A percentile compares a stretch with the other conserved stretches of the same genome.
phyloP scores from a whole-genome alignment of 1,140 invertebrate genomes.

The Cephus cinctus region DNA sequence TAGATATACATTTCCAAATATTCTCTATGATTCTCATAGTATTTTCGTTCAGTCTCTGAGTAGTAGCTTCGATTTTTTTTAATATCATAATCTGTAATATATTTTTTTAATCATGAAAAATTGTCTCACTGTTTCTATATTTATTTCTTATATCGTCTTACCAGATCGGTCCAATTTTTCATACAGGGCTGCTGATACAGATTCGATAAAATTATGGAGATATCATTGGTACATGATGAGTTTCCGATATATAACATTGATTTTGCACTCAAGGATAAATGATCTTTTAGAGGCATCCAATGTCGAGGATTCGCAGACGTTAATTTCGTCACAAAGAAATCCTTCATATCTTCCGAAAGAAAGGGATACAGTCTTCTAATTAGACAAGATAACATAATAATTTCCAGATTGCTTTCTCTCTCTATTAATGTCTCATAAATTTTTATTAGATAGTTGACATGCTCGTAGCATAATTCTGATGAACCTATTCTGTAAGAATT shows the following conservation, averaged over 20 bases:
- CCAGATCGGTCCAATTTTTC: constrained; percentile 34
- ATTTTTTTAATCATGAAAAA: background rate
- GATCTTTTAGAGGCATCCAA: constrained; percentile 15
- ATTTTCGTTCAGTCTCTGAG: constrained; percentile 19
- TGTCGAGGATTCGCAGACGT: constrained; percentile 20
- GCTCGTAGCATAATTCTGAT: constrained; percentile 32
- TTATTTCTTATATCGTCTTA: constrained; percentile 21
- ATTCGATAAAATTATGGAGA: constrained; percentile 20
- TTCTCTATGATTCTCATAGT: constrained; percentile 21
- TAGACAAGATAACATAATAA: constrained; percentile 31
- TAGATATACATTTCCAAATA: constrained; percentile 35
- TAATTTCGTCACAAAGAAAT: constrained; percentile 25
- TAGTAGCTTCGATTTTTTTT: constrained; percentile 15
- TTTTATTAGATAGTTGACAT: constrained; percentile 37
- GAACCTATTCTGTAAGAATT: constrained; percentile 36
- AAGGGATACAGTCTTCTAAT: constrained; percentile 37
- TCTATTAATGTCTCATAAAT: constrained; percentile 28
- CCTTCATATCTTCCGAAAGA: constrained; percentile 30
- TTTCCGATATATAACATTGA: constrained; percentile 13
- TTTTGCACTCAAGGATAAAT: constrained; percentile 23
- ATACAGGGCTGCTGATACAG: constrained; percentile 28
- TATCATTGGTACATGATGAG: constrained; percentile 7
- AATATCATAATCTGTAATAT: constrained; percentile 27
- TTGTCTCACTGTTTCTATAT: constrained; percentile 1
- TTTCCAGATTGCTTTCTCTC: constrained; percentile 29